A percentile compares a stretch with the other conserved stretches of the same genome.
phyloP scores from a whole-genome alignment of 1,140 invertebrate species.

The Coptotermes formosanus region DNA sequence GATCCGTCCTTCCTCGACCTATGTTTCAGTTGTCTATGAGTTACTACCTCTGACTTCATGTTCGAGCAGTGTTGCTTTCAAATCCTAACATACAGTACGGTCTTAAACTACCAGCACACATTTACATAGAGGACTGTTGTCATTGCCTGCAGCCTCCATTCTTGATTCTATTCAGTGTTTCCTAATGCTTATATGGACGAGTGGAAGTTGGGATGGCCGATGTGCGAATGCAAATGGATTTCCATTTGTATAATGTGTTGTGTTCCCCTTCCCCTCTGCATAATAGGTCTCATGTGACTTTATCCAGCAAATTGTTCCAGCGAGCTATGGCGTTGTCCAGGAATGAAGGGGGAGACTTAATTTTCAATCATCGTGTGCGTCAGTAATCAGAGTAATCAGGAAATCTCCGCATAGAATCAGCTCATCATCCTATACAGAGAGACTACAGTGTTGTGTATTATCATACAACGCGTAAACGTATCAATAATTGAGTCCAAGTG shows the following conservation, averaged over 20 bases:
- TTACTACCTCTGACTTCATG: too few relatives aligned
- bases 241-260: slow-evolving; percentile 1
- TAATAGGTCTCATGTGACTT: neutral
- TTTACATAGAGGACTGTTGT: neutral
- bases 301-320: neutral
- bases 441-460: slow-evolving; percentile 15
- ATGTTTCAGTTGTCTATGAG: too few relatives aligned
- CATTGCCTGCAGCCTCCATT: neutral
- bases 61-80: too few relatives aligned
- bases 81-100: too few relatives aligned
- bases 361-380: neutral
- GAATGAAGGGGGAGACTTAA: neutral
- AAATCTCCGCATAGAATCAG: slow-evolving; percentile 1
- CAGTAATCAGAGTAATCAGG: neutral
- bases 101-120: neutral
- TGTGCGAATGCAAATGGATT: neutral
- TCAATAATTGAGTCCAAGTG: slow-evolving; percentile 8
- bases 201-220: neutral
- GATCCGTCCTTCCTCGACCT: too few relatives aligned
- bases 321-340: neutral
- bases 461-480: slow-evolving; percentile 4
- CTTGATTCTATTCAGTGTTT: neutral
- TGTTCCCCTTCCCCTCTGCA: neutral
- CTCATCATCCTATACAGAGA: neutral
- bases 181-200: neutral